Evolutionary conservation across 1,140 invertebrate genomes (phyloP), one percentile per base, ranked within the genome.

Genomic region (Metaphire vulgaris): DNA sequence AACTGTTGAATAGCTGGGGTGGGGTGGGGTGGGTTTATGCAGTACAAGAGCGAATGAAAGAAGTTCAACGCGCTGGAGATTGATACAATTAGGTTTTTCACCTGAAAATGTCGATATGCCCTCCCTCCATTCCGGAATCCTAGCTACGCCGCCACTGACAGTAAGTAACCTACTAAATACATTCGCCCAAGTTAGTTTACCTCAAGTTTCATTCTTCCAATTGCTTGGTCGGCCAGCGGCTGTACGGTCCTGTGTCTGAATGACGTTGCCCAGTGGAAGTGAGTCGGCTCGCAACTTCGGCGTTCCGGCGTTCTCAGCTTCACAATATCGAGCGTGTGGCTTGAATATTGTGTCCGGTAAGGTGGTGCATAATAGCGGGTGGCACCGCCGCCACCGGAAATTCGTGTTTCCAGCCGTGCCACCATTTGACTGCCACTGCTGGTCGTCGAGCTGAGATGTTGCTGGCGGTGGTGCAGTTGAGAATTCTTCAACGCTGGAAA

Each of bases 351-450:
- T 21, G 41, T 56, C 41, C 21, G 41, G 21, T 56, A 21, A n/a
- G n/a, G n/a, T 6, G 41, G 41, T 21, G 41, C 41, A 21, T 56
- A 56, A 21, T 21, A 12, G 86, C 96, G 94, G 31, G 94, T 96
- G 65, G 93, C 41, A 21, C 41, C 41, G 6, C 41, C 41, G 6
- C 6, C 21, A 6, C 6, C 6, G 6, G 41, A 56, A 96, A 87
- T 6, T 6, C 41, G 41, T 6, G 41, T 56, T 21, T 56, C 41
- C 21, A 56, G 41, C 68, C 96, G 96, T n/a, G n/a, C n/a, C n/a
- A n/a, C n/a, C n/a, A n/a, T n/a, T n/a, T n/a, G n/a, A n/a, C n/a
- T n/a, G n/a, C n/a, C n/a, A n/a, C n/a, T n/a, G n/a, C n/a, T n/a
- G n/a, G n/a, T n/a, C n/a, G n/a, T n/a, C n/a, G n/a, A n/a, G n/a